Base-by-base conservation (phyloP, 2,888 invertebrate genomes). In the Gerosis bhagava region DNA sequence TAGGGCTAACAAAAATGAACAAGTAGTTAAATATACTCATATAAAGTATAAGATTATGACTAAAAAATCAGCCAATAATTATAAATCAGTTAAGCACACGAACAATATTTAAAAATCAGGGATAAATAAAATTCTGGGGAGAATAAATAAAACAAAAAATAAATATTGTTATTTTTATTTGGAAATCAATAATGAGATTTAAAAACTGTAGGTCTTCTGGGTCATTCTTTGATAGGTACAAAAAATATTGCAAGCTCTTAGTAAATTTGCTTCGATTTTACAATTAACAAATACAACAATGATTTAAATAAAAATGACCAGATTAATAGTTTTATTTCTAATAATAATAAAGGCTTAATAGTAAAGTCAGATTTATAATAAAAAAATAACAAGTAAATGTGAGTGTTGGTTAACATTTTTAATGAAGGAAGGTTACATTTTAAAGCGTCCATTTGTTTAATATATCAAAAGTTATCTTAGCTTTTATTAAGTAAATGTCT, bases 231-330 rank as follows among this genome's bases (percentile, higher is more conserved):
- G 77, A n/a, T n/a, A n/a, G n/a, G n/a, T 77, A 83, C 78, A 86
- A 83, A 83, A 83, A 77, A 77, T 70, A 79, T 77, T 78, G 73
- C 70, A 86, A 86, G 83, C 82, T 73, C 83, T 78, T 77, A 82
- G 72, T 83, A 77, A 67, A 77, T 78, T 81, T 83, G 76, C 74
- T 77, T 80, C 61, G 76, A 81, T 82, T 82, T 81, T 73, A 80
- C 65, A 77, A 77, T 73, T 60, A 84, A 83, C 83, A 84, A 84
- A 79, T 83, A 84, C 78, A 88, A 86, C 82, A 86, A 83, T 83
- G 83, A 80, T 87, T 84, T 87, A 84, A 86, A 87, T 83, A 79
- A 86, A 83, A 87, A 87, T 88, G 87, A 88, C 88, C 88, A 88
- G 88, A 88, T 88, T 88, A 88, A 84, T 87, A 82, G 77, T 78